Percentiles rank a stretch among this genome's conserved stretches.
Conservation (phyloP, 2,797 vertebrate genomes). For the Leptatherina wallacei region DNA sequence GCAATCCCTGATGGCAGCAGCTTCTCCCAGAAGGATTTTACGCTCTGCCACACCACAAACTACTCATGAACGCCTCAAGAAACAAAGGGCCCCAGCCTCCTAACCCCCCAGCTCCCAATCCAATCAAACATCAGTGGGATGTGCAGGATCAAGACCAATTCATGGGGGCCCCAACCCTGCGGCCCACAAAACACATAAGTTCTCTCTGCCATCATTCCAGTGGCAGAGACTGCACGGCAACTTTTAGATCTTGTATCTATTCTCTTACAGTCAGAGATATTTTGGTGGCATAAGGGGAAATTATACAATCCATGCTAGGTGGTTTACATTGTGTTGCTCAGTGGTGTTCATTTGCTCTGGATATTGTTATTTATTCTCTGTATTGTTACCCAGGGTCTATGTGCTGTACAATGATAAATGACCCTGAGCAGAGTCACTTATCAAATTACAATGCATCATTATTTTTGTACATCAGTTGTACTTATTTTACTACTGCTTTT, state of each 20-base stretch:
- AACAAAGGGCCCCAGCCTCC: conserved; percentile 11
- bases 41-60: background rate
- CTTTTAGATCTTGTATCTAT: background rate
- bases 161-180: background rate
- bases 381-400: background rate
- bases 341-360: background rate
- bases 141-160: conserved; percentile 8
- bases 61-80: conserved; percentile 9
- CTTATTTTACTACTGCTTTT: background rate
- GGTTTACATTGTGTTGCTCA: background rate
- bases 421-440: background rate
- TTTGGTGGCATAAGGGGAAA: background rate
- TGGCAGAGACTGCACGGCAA: background rate
- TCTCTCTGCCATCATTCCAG: background rate
- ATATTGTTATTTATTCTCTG: background rate
- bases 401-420: background rate
- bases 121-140: conserved; percentile 23
- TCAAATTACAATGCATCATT: background rate
- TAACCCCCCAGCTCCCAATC: conserved; percentile 25
- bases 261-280: background rate
- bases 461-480: background rate
- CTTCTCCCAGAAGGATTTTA: background rate
- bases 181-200: background rate
- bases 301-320: background rate
- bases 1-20: background rate